Base-by-base conservation (phyloP, 2,113 vertebrate genomes). In the Trichomycterus rosablanca region DNA sequence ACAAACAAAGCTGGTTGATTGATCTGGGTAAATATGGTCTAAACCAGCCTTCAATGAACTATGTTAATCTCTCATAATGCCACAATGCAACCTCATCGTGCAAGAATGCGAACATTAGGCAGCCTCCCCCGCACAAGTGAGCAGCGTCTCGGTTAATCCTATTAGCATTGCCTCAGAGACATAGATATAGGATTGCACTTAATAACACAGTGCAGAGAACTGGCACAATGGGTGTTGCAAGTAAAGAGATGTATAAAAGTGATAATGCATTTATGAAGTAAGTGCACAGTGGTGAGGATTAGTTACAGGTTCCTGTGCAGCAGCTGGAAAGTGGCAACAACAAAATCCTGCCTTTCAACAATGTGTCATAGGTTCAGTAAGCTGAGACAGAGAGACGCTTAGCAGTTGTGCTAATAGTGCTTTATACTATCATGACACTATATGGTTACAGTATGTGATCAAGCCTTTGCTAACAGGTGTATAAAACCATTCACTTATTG, bases 1-100 rank as follows among this genome's bases (percentile, higher is more conserved):
- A 61, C 45, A 66, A 63, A 70, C 54, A 37, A 62, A 30, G 26
- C 44, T 4, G n/a, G n/a, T 28, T 50, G 59, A 70, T 45, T 63
- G 62, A 57, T 60, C 24, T 40, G 12, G 5, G 30, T 28, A 52
- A 64, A 66, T 46, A 26, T 37, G 44, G 23, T 48, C 60, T 55
- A 55, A n/a, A n/a, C n/a, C n/a, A n/a, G n/a, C 18, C 22, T 23
- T 28, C 9, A 9, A 23, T 40, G 34, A 61, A 61, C 40, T 55
- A 46, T 14, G 26, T 15, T 64, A 56, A 55, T 56, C 51, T 46
- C 40, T 23, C 22, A 35, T 64, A 55, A 52, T 43, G 48, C 59
- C 23, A 18, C 15, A 28, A 14, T 55, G 50, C 26, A 45, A 55
- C 19, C 28, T 6, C 40, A 46, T 55, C 51, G 37, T 24, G 51